A percentile compares a stretch with the other conserved stretches of the same genome.
These are phyloP conservation scores for Spatula versicolor DNA, from an alignment of 2,797 vertebrate species.

Conservation along the genomic window DNA sequence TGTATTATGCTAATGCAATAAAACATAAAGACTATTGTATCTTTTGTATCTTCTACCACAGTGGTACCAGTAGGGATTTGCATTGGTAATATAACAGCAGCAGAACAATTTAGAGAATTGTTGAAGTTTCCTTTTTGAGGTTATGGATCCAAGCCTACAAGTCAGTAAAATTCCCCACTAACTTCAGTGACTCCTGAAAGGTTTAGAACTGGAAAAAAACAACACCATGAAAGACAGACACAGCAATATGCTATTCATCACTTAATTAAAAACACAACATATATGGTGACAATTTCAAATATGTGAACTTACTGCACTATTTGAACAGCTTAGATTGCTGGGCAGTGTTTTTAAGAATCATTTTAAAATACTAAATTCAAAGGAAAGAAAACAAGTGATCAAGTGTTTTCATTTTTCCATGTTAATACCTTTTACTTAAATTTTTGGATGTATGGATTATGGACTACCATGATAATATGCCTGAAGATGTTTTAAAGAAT, in stretches of 20 bases:
- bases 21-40: constrained; percentile 40
- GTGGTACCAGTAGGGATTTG: constrained; percentile 46
- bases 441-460: not conserved
- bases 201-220: not conserved
- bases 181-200: not conserved
- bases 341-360: not conserved
- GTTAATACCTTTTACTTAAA: not conserved
- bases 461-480: not conserved
- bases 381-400: no score
- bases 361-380: not conserved
- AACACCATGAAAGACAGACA: not conserved
- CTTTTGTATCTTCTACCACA: constrained; percentile 1
- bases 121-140: not conserved
- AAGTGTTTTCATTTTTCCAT: not conserved
- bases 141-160: not conserved
- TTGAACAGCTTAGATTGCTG: not conserved
- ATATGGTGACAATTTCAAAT: not conserved
- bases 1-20: not conserved
- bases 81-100: constrained; percentile 31
- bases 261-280: not conserved
- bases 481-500: not conserved
- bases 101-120: constrained; percentile 25
- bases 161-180: not conserved
- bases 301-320: not conserved
- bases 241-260: not conserved